Conservation (phyloP, 2,797 vertebrate genomes). For the Rhincodon typus region DNA sequence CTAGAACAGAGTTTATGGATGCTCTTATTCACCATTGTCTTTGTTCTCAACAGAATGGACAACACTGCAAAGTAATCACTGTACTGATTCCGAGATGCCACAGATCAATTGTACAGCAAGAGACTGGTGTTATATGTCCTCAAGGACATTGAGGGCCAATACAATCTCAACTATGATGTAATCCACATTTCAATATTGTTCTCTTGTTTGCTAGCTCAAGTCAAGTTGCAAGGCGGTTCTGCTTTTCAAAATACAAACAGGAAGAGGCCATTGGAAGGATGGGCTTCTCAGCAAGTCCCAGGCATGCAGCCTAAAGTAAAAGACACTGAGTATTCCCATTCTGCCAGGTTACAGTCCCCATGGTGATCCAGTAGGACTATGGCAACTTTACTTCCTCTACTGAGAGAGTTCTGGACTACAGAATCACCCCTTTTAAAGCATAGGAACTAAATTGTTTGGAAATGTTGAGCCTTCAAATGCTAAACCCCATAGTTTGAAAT, state of each 20-base stretch:
- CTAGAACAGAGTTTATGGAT: background rate
- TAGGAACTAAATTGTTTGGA: background rate
- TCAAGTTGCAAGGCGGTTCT: background rate
- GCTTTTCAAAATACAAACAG: background rate
- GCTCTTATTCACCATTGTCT: background rate
- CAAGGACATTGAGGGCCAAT: background rate
- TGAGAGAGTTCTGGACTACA: background rate
- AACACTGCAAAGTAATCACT: background rate
- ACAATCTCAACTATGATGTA: background rate
- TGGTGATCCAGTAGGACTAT: background rate
- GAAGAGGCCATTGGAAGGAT: background rate
- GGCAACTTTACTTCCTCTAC: too few species aligned
- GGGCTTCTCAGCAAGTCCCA: background rate
- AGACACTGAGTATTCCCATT: background rate
- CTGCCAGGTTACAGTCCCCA: background rate
- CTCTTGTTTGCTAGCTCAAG: background rate
- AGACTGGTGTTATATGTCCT: background rate
- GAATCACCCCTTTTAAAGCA: background rate
- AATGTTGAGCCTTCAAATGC: background rate
- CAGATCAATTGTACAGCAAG: background rate
- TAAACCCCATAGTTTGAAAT: background rate
- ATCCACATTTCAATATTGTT: background rate
- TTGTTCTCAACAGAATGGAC: background rate
- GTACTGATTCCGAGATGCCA: background rate
- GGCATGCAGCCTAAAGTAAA: background rate